A percentile compares a stretch with the other conserved stretches of the same genome.
These are phyloP conservation scores for Salticus scenicus DNA, from an alignment of 2,888 invertebrate genomes.

Conservation along the genomic window DNA sequence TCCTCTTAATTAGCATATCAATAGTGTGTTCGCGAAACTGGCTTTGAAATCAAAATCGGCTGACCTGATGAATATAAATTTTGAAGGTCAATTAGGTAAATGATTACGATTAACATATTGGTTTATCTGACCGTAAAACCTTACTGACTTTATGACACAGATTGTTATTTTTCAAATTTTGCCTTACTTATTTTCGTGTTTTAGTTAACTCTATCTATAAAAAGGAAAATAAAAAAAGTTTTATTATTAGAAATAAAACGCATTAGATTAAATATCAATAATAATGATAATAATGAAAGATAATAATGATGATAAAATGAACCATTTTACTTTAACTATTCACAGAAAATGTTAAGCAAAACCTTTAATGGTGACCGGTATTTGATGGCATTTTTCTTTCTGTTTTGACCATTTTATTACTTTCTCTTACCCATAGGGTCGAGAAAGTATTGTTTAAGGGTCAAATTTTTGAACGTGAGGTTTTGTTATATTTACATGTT, in stretches of 20 bases:
- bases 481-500: no score
- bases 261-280: no score
- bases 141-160: constrained; percentile 2
- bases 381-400: no score
- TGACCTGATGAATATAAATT: constrained; percentile 6
- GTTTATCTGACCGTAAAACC: neutral
- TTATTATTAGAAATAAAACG: neutral
- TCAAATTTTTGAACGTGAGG: no score
- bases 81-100: neutral
- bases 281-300: no score
- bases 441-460: no score
- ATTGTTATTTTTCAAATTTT: neutral
- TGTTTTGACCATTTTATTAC: no score
- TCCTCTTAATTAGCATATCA: constrained; percentile 6
- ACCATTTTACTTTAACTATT: no score
- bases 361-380: no score
- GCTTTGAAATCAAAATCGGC: neutral
- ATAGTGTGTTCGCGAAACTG: neutral
- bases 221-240: neutral
- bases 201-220: neutral
- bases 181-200: neutral
- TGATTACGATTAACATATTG: neutral
- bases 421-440: no score
- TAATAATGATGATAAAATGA: no score
- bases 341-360: no score